Base-by-base conservation (phyloP, 2,888 invertebrate genomes). In the Allophyes oxyacanthae region DNA sequence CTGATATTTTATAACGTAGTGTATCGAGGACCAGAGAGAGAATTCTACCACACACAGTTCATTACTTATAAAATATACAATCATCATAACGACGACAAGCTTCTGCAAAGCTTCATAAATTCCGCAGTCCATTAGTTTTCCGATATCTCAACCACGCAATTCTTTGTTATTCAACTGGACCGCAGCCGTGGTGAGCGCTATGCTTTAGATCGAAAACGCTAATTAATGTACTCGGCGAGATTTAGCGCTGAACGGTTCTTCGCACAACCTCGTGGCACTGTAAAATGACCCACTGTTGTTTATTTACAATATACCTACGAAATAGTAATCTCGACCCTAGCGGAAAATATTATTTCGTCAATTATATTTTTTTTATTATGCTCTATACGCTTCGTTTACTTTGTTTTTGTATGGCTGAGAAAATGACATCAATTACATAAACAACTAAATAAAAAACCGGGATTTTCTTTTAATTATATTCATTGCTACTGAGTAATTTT, bases 161-260 rank as follows among this genome's bases (percentile, higher is more conserved):
- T 91, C 90, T 92, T 93, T 93, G 90, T 91, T 89, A 92, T 91
- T 90, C 87, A 84, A 86, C 85, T 82, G 85, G 88, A 89, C 88
- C 82, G 83, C 84, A 83, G 77, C 78, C 79, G 77, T 59, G 74
- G 85, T 81, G 85, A 87, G 86, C 84, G 85, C 87, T 87, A 82
- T 85, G 87, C 89, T 89, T 89, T 88, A 88, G 89, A 87, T 92
- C 91, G 88, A 90, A 91, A 91, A 92, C 89, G 89, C 88, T 92
- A 91, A 91, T 91, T 92, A 91, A 91, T 91, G 90, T 90, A 87
- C 75, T 88, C 84, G 68, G 83, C 65, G 84, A 88, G 88, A 91
- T 91, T 91, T 89, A 90, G 83, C 83, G 80, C 75, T 82, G 79
- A 85, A 84, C 77, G 36, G 42, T 33, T 25, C 55, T 70, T 78